phyloP scores from a whole-genome alignment of 2,113 vertebrate species.

The Labeo catla region DNA sequence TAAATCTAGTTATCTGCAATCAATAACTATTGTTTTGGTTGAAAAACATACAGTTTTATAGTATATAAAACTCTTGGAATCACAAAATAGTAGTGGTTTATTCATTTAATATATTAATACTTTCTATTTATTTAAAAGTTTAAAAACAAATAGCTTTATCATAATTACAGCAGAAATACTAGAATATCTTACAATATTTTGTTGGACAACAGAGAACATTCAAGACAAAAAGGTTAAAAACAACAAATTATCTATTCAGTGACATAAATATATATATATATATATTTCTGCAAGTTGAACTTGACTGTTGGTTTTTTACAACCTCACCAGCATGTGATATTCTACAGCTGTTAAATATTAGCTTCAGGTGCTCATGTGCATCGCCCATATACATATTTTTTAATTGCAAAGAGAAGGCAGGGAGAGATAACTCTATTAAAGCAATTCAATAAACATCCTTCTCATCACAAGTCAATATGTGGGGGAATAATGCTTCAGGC shows the following conservation, averaged over 20 bases:
- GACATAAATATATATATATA: neutral
- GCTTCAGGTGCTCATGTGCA: neutral
- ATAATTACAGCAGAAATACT: neutral
- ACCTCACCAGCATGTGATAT: neutral
- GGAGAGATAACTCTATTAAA: neutral
- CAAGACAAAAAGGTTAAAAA: neutral
- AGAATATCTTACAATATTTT: neutral
- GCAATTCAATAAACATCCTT: neutral
- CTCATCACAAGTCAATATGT: neutral
- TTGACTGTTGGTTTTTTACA: neutral
- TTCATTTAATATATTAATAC: neutral
- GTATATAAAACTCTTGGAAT: neutral
- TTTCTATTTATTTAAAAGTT: neutral
- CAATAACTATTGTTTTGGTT: too few relatives aligned
- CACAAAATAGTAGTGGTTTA: neutral
- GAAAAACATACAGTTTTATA: neutral
- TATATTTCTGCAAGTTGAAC: neutral
- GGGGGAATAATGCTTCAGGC: neutral
- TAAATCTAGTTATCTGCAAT: neutral
- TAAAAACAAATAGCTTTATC: neutral
- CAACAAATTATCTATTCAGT: neutral
- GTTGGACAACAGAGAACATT: neutral
- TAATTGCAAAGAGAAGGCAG: constrained; percentile 6
- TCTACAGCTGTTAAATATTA: neutral
- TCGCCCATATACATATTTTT: neutral